phyloP scores from a whole-genome alignment of 2,113 vertebrate genomes.

The Oreotrochilus melanogaster region DNA sequence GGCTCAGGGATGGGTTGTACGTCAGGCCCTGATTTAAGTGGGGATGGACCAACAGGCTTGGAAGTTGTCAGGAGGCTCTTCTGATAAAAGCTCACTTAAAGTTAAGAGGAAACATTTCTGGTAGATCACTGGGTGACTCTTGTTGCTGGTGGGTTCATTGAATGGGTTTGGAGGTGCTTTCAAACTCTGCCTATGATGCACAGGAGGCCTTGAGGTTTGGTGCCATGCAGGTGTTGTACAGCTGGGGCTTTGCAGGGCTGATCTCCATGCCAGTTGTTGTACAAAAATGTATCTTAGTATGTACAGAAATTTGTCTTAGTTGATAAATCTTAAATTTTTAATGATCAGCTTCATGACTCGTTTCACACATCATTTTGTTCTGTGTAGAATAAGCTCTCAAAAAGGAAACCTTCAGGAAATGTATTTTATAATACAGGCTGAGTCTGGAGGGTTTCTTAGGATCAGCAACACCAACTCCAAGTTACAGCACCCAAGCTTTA shows the following conservation, averaged over 20 bases:
- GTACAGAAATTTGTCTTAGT: not conserved
- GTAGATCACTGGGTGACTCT: not conserved
- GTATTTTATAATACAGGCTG: not conserved
- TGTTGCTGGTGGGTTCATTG: not conserved
- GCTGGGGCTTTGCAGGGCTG: not conserved
- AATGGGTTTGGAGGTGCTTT: not conserved
- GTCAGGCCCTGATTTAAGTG: rapidly evolving
- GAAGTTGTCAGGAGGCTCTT: not conserved
- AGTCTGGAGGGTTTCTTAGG: not conserved
- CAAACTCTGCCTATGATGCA: not conserved
- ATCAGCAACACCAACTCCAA: not conserved
- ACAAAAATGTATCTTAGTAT: not conserved
- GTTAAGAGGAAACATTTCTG: not conserved
- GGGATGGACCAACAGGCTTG: not conserved
- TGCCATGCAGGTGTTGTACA: not conserved
- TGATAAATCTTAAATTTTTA: not conserved
- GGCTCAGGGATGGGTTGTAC: not conserved
- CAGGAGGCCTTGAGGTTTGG: not conserved
- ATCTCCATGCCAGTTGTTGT: not conserved
- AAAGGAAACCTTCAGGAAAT: not conserved
- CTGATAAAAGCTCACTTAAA: not conserved
- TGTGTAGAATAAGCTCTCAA: not conserved
- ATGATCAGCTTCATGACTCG: not conserved
- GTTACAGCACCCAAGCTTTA: not conserved
- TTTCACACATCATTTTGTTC: not conserved